phyloP scores from a whole-genome alignment of 2,888 invertebrate genomes.

The Capitulum mitella region DNA sequence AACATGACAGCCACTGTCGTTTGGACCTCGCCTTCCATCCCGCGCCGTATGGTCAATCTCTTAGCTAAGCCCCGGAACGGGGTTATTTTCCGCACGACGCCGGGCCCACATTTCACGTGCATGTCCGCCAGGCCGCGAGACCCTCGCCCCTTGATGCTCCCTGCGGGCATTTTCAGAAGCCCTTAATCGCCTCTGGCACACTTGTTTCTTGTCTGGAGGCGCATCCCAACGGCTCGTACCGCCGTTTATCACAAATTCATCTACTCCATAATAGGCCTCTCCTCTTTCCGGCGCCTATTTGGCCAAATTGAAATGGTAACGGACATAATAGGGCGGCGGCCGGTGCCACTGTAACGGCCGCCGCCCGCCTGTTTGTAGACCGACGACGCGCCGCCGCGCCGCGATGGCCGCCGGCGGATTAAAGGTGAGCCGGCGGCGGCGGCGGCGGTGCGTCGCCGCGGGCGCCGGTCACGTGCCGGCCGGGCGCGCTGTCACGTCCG shows the following conservation, averaged over 20 bases:
- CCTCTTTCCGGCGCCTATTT: slow-evolving; percentile 8
- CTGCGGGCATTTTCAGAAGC: background rate
- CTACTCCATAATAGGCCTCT: background rate
- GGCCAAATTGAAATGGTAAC: slow-evolving; percentile 24
- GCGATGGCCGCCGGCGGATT: background rate
- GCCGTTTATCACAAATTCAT: slow-evolving; percentile 25
- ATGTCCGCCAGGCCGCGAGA: background rate
- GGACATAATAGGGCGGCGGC: slow-evolving; percentile 13
- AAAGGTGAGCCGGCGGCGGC: slow-evolving; percentile 7
- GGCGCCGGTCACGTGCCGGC: background rate
- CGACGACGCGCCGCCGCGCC: background rate
- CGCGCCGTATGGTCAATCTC: slow-evolving; percentile 3
- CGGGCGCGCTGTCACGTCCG: too few species aligned
- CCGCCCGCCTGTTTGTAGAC: background rate
- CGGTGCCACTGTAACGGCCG: background rate
- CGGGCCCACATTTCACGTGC: background rate
- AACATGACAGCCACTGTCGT: background rate
- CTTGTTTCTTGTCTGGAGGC: slow-evolving; percentile 6
- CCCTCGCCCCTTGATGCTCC: background rate
- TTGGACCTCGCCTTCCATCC: background rate
- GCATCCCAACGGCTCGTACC: background rate
- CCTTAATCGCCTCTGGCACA: slow-evolving; percentile 3
- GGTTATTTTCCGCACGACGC: background rate
- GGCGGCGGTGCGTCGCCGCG: background rate
- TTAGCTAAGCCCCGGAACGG: slow-evolving; percentile 3